Conservation (phyloP, 2,888 invertebrate species). For the Eupithecia abbreviata region DNA sequence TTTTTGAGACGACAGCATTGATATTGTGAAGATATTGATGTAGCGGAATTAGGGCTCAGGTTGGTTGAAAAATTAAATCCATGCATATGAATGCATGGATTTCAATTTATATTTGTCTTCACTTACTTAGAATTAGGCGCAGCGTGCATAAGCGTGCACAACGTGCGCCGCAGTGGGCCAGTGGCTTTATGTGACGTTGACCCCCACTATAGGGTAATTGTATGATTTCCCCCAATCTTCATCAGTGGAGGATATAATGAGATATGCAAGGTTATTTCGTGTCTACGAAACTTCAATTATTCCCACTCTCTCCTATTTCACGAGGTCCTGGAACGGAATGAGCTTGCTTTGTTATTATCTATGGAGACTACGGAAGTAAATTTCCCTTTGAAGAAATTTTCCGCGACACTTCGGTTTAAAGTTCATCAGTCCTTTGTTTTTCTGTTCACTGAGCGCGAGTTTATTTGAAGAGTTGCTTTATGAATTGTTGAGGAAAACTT, state of each 20-base stretch:
- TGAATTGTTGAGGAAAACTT: slow-evolving; percentile 8
- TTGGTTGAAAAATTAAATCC: too few relatives aligned
- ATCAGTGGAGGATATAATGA: neutral
- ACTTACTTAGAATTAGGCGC: too few relatives aligned
- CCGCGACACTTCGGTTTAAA: slow-evolving; percentile 47
- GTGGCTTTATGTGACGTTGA: neutral
- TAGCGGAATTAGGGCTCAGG: too few relatives aligned
- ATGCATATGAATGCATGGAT: neutral
- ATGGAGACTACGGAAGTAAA: slow-evolving; percentile 46
- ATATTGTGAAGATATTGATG: too few relatives aligned
- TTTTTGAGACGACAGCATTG: too few relatives aligned
- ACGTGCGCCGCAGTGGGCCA: too few relatives aligned
- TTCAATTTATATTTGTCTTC: too few relatives aligned
- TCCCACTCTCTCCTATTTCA: slow-evolving; percentile 19
- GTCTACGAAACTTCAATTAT: slow-evolving; percentile 20
- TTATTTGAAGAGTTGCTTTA: slow-evolving; percentile 35
- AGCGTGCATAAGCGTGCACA: too few relatives aligned
- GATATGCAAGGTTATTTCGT: slow-evolving; percentile 1
- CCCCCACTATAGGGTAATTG: neutral
- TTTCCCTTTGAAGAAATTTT: slow-evolving; percentile 47
- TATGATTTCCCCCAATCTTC: neutral
- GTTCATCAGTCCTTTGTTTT: slow-evolving; percentile 45
- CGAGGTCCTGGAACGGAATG: slow-evolving; percentile 34
- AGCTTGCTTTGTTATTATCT: slow-evolving; percentile 45
- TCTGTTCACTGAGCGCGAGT: slow-evolving; percentile 43